phyloP scores from a whole-genome alignment of 2,113 vertebrate genomes.

The Coreoperca whiteheadi region DNA sequence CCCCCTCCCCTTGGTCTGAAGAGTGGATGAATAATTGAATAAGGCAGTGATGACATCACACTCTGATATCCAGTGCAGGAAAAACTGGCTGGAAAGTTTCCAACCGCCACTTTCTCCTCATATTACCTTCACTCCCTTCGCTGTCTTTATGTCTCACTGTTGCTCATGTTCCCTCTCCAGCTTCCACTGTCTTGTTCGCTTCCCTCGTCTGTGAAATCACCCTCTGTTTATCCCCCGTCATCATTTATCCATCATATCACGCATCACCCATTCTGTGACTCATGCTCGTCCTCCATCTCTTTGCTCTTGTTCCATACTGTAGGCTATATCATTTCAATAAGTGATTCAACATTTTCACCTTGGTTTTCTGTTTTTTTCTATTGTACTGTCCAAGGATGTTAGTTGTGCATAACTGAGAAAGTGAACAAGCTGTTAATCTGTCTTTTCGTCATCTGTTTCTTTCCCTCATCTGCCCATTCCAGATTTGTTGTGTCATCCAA shows the following conservation, averaged over 20 bases:
- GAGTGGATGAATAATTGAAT: slow-evolving; percentile 84
- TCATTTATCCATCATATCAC: slow-evolving; percentile 43
- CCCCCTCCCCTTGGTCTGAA: slow-evolving; percentile 46
- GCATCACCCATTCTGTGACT: slow-evolving; percentile 58
- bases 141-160: slow-evolving; percentile 23
- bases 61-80: slow-evolving; percentile 56
- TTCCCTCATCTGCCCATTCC: slow-evolving; percentile 23
- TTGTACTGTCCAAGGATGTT: slow-evolving; percentile 13
- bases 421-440: slow-evolving; percentile 7
- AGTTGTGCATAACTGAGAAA: slow-evolving; percentile 46
- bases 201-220: slow-evolving; percentile 26
- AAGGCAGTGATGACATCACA: slow-evolving; percentile 81
- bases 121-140: slow-evolving; percentile 46
- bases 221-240: slow-evolving; percentile 38
- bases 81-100: slow-evolving; percentile 68
- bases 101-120: slow-evolving; percentile 57
- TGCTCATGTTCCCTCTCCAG: slow-evolving; percentile 23
- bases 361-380: slow-evolving; percentile 24
- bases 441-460: slow-evolving; percentile 37
- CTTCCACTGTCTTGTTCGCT: slow-evolving; percentile 9
- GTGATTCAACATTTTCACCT: slow-evolving; percentile 38
- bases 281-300: slow-evolving; percentile 51
- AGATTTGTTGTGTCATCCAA: slow-evolving; percentile 10
- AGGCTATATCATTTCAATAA: slow-evolving; percentile 47
- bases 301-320: slow-evolving; percentile 6